Evolutionary conservation across 2,797 vertebrate genomes (phyloP), one percentile per base, ranked within the genome.

Genomic region (Echeneis naucrates): DNA sequence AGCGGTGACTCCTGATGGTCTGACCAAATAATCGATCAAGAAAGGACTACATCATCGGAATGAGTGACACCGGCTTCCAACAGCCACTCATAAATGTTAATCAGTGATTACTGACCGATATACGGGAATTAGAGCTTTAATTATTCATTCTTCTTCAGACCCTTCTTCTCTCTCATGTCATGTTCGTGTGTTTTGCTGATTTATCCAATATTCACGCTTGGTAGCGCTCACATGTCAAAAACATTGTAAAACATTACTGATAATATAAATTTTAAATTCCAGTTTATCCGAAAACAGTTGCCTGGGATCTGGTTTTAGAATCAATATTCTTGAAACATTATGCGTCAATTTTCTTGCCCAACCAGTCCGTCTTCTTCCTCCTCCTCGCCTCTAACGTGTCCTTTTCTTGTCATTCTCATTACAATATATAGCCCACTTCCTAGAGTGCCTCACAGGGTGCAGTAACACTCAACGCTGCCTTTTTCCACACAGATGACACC

Each of bases 1-100:
- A 69, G 12, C 23, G 0, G 30, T 68, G 79, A 78, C 78, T 81
- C 35, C 19, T 21, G 67, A 69, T 91, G 71, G 76, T 78, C 44
- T 88, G 85, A 90, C 87, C 17, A 16, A 33, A 57, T 82, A 2
- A 83, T 54, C 53, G 5, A 84, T 85, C 68, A 50, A 85, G n/a
- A 63, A 8, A 27, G 30, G 4, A 1, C 17, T 11, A 9, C 48
- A 30, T 71, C 56, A 58, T 26, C 11, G 0, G 26, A 32, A 72
- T 42, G 3, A 40, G 27, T 11, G 61, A 2, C 6, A 42, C 30
- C 13, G 40, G 33, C 8, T 26, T 0, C 14, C 3, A 30, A 17
- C 35, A 51, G 24, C 76, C 19, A 80, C 59, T 62, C 4, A 50
- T 57, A 4, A 8, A n/a, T n/a, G 55, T 80, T 47, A 77, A 82